Conservation (phyloP, 2,888 invertebrate species). For the Pilophorus perplexus region DNA sequence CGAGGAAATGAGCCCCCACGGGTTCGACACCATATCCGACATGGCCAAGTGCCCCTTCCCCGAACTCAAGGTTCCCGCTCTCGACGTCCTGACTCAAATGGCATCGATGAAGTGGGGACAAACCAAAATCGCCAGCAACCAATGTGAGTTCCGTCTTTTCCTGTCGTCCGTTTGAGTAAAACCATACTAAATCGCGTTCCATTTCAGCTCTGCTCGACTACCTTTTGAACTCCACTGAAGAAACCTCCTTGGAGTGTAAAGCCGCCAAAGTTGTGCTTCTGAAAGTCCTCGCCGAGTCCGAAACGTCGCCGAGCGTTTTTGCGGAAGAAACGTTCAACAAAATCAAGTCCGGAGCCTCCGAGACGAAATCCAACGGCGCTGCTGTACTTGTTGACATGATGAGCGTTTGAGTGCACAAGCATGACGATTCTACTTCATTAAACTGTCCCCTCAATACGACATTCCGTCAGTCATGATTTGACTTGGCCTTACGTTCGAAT, state of each 20-base stretch:
- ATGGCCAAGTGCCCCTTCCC: conserved; percentile 75
- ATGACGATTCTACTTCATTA: no score
- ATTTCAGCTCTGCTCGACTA: conserved; percentile 70
- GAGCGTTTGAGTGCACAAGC: conserved; percentile 6
- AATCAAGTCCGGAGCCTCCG: conserved; percentile 9
- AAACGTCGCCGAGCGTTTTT: conserved; percentile 54
- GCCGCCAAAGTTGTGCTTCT: conserved; percentile 74
- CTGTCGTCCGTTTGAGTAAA: not conserved
- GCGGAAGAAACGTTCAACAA: conserved; percentile 28
- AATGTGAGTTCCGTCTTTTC: conserved; percentile 56
- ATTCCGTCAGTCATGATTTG: no score
- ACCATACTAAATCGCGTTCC: not conserved
- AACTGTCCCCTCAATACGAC: no score
- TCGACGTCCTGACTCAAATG: conserved; percentile 65
- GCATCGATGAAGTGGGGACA: conserved; percentile 78
- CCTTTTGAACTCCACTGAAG: conserved; percentile 69
- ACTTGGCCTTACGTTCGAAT: no score
- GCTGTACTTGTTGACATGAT: conserved; percentile 27
- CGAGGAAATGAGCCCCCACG: conserved; percentile 55
- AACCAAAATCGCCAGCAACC: conserved; percentile 65
- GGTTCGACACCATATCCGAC: conserved; percentile 62
- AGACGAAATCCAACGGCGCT: conserved; percentile 6
- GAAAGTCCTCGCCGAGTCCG: conserved; percentile 58
- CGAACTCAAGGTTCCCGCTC: conserved; percentile 69
- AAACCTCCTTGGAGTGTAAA: conserved; percentile 68